A percentile compares a stretch with the other conserved stretches of the same genome.
Conservation (phyloP, 2,113 vertebrate species). For the Tiliqua scincoides region DNA sequence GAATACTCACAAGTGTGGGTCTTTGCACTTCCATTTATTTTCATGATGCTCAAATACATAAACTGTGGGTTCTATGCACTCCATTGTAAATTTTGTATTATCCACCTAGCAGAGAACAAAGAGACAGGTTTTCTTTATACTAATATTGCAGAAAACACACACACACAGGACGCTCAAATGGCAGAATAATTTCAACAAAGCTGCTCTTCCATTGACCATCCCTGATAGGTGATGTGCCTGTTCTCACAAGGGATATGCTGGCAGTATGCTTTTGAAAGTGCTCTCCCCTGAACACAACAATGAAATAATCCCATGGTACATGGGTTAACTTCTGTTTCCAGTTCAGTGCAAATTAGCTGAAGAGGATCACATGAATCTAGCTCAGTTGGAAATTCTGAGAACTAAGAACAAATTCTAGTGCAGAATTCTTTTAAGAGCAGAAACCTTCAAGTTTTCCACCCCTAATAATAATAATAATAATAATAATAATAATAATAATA, state of each 20-base stretch:
- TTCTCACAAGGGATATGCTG: no score
- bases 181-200: background rate
- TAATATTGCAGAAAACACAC: background rate
- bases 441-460: background rate
- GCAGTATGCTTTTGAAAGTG: background rate
- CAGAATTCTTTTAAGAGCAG: background rate
- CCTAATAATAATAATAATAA: no score
- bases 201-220: background rate
- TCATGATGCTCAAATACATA: constrained; percentile 93
- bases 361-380: background rate
- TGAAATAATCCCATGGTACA: background rate
- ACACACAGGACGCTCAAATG: background rate
- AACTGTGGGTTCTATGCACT: constrained; percentile 88
- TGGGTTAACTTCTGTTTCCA: no score
- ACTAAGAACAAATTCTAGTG: background rate
- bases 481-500: no score
- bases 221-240: background rate
- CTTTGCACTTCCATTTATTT: constrained; percentile 94
- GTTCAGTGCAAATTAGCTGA: background rate
- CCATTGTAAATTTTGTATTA: constrained; percentile 89
- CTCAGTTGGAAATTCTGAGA: background rate
- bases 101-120: constrained; percentile 81
- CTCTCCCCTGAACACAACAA: background rate
- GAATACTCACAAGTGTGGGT: constrained; percentile 87
- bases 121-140: background rate